These are phyloP conservation scores for Oligia strigilis DNA, from an alignment of 2,888 invertebrate species.

Conservation along the genomic window DNA sequence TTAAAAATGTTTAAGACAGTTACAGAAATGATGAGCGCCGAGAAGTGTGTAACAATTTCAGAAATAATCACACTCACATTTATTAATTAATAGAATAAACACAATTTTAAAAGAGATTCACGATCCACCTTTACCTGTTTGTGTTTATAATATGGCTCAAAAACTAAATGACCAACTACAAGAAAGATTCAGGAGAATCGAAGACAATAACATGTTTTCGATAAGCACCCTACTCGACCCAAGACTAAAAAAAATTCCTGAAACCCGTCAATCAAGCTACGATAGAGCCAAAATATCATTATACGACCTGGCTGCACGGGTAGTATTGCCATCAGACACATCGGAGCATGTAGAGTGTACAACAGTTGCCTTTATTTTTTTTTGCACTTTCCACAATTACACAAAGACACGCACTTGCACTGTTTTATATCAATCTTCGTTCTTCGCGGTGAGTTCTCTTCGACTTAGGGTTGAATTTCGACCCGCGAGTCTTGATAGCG, in stretches of 20 bases:
- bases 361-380: too few relatives aligned
- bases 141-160: neutral
- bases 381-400: too few relatives aligned
- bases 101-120: neutral
- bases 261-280: neutral
- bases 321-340: neutral
- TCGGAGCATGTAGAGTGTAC: too few relatives aligned
- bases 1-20: neutral
- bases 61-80: slow-evolving; percentile 1
- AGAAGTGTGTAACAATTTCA: neutral
- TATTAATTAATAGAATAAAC: neutral
- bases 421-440: too few relatives aligned
- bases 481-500: too few relatives aligned
- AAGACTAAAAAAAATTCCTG: neutral
- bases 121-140: neutral
- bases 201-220: neutral
- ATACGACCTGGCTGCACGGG: neutral
- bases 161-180: neutral
- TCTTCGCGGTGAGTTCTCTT: too few relatives aligned
- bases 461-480: too few relatives aligned
- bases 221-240: neutral
- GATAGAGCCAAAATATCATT: neutral
- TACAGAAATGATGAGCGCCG: neutral
- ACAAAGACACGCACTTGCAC: too few relatives aligned
- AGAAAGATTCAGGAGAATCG: neutral